phyloP scores from a whole-genome alignment of 1,140 invertebrate species.

The Polypedilum pembai region DNA sequence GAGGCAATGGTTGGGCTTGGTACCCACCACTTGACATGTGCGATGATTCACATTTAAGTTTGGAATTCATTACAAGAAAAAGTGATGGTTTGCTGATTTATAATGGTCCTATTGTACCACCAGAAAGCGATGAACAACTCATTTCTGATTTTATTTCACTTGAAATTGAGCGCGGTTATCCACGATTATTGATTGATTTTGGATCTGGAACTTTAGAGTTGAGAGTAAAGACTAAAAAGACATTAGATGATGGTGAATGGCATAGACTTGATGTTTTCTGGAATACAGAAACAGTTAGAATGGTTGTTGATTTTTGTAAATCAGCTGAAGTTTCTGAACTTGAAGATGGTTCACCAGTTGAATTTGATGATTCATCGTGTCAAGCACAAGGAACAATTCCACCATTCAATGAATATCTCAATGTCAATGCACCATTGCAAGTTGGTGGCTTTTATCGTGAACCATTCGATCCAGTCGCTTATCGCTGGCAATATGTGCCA shows the following conservation, averaged over 20 bases:
- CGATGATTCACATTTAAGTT: constrained; percentile 85
- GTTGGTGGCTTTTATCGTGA: constrained; percentile 84
- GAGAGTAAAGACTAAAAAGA: constrained; percentile 76
- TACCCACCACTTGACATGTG: constrained; percentile 94
- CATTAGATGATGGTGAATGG: constrained; percentile 90
- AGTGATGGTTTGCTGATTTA: constrained; percentile 89
- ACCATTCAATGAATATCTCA: constrained; percentile 93
- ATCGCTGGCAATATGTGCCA: constrained; percentile 80
- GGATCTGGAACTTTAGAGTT: constrained; percentile 88
- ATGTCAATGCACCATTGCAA: constrained; percentile 91
- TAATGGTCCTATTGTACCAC: constrained; percentile 91
- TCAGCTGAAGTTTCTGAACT: constrained; percentile 76
- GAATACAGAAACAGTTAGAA: constrained; percentile 82
- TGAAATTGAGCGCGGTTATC: constrained; percentile 84
- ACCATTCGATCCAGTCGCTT: constrained; percentile 75
- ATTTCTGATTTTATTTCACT: constrained; percentile 91
- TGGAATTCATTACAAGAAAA: constrained; percentile 89
- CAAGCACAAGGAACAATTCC: constrained; percentile 81
- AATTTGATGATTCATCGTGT: constrained; percentile 80
- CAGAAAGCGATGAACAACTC: constrained; percentile 78
- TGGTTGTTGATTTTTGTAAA: constrained; percentile 88
- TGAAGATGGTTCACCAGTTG: constrained; percentile 76
- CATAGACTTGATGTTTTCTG: constrained; percentile 92
- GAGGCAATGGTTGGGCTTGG: constrained; percentile 90
- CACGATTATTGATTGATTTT: constrained; percentile 85